Base-by-base conservation (phyloP, 2,888 invertebrate genomes). In the Loripinus fragilis region DNA sequence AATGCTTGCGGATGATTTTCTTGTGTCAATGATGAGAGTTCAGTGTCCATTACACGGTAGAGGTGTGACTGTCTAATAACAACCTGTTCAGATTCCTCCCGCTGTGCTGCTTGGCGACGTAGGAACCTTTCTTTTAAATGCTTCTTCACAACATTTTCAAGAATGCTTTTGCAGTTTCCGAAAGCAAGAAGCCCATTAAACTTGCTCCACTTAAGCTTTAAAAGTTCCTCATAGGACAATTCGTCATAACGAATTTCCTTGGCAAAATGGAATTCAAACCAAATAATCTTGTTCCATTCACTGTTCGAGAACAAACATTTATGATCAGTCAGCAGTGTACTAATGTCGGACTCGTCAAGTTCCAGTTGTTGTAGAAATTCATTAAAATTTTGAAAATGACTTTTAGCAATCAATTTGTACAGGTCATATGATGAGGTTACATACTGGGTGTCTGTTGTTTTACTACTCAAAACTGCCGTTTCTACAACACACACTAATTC, bases 211-310 rank as follows among this genome's bases (percentile, higher is more conserved):
- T 60, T 60, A 15, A 30, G 33, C 33, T 60, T 30, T 1, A 60
- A 12, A 5, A 60, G 60, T 12, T 60, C 60, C 33, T 60, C 60
- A 17, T 60, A 60, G 2, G 60, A 60, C 33, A 12, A 2, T 5
- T 33, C 60, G 1, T 60, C 17, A 17, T 33, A 12, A 5, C 7
- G 20, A 10, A 60, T 17, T 2, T 30, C 60, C 15, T 30, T 33
- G 5, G 15, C 2, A 60, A 60, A 60, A 33, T 60, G 33, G 17
- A 7, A 60, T 20, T 60, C 60, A 17, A 33, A 60, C 60, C 60
- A 60, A 8, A 33, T 28, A 33, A 60, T 60, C 33, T 60, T 60
- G 3, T 60, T 60, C 60, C 60, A 60, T 60, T 60, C 60, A 60
- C 17, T 33, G 33, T 60, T 17, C 1, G 60, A 17, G 33, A 60